Base-by-base conservation (phyloP, 2,888 invertebrate genomes). In the Phania funesta region DNA sequence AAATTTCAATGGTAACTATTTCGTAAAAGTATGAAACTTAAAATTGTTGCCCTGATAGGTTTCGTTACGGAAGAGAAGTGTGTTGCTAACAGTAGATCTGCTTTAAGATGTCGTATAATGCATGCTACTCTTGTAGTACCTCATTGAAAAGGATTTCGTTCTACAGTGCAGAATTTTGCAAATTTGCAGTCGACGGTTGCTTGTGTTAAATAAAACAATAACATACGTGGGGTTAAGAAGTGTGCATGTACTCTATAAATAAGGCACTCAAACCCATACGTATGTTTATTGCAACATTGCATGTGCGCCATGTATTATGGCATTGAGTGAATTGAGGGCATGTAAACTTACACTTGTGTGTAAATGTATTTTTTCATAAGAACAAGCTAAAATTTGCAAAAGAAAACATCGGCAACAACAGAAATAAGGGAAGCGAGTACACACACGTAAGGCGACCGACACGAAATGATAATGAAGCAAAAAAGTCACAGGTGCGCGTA, bases 401-500 rank as follows among this genome's bases (percentile, higher is more conserved):
- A 41, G 29, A 46, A 16, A 24, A 44, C 41, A 46, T 46, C 20
- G n/a, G 35, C 60, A 41, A 60, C 41, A 62, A 41, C 35, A 54
- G 54, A 64, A 70, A 54, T 70, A 70, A 54, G 38, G 52, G 44
- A 50, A 68, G 46, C 32, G 9, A 44, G 41, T 13, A 35, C 32
- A 68, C 41, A 35, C 32, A 68, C 41, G 29, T 22, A 68, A 5
- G 44, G 35, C 11, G 35, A 46, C 50, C 52, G 32, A 8, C 60
- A 41, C 35, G 38, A 38, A 20, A 62, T 35, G 41, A 5, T 41
- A 29, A n/a, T 22, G 29, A 65, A 56, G 46, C 26, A 75, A 65
- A 65, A 56, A 67, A 67, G 76, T 76, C 80, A 77, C 81, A 81
- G 81, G 81, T 81, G 81, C 77, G 54, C 77, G 32, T 68, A 77